Evolutionary conservation across 2,888 invertebrate species (phyloP).

Genomic region (Crossocerus cetratus): DNA sequence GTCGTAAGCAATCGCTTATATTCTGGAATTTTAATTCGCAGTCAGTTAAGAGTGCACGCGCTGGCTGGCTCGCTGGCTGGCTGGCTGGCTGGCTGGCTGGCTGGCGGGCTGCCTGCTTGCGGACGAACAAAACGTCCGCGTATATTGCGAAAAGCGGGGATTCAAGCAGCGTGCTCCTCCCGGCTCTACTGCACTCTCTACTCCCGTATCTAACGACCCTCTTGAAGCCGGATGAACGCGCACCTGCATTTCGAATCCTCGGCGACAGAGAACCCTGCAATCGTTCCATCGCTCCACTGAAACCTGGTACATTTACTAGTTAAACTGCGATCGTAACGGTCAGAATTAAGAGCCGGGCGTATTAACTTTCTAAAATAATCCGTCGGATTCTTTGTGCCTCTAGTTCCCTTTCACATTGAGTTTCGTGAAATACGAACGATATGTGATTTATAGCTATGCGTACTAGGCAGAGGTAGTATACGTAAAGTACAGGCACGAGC

Average conservation of each 20-base stretch:
- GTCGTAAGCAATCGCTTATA: conserved; percentile 67
- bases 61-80: conserved; percentile 24
- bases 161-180: conserved; percentile 39
- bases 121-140: conserved; percentile 57
- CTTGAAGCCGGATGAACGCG: conserved; percentile 16
- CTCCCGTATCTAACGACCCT: conserved; percentile 21
- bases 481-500: background rate
- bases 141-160: conserved; percentile 54
- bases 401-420: too few relatives aligned
- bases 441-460: too few relatives aligned
- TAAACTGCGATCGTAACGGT: too few relatives aligned
- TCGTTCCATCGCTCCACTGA: too few relatives aligned
- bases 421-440: too few relatives aligned
- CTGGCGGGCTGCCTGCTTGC: conserved; percentile 51
- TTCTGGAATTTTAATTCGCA: conserved; percentile 64
- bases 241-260: conserved; percentile 35
- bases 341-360: too few relatives aligned
- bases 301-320: too few relatives aligned
- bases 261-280: background rate
- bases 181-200: conserved; percentile 5
- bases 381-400: too few relatives aligned
- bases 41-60: conserved; percentile 53
- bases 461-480: too few relatives aligned
- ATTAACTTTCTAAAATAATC: too few relatives aligned
- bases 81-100: conserved; percentile 34